Evolutionary conservation across 2,797 vertebrate genomes (phyloP), one percentile per base, ranked within the genome.

Genomic region (Gymnocypris eckloni): DNA sequence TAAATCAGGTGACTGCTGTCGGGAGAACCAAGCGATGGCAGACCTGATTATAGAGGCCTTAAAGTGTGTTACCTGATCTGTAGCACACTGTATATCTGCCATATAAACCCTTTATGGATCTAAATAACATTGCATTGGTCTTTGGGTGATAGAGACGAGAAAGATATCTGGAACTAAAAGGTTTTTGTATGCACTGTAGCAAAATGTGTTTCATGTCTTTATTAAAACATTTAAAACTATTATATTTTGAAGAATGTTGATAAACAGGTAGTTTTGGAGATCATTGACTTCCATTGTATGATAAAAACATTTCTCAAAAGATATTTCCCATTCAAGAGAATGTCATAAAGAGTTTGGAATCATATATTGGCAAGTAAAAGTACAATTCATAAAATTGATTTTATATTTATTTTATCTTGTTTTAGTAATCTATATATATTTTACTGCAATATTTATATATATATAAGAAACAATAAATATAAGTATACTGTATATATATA

Each of bases 1-100:
- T 71, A 88, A 89, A 84, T 86, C 73, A 84, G 79, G 86, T 82
- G 50, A 9, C 48, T 69, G 72, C 81, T 81, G 66, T 69, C 28
- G 39, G 54, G 66, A 41, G 54, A 86, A 33, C 18, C 59, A 77
- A 83, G 71, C 37, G 80, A 89, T 85, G 75, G 85, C 83, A 82
- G 67, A 71, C 82, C 72, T 81, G 80, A 86, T 88, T 89, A 85
- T 37, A 71, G 66, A 10, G 88, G 81, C 45, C 69, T 69, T 64
- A 83, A 54, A 33, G 16, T 72, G 45, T 52, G 90, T 87, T 80
- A 90, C 88, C 87, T 82, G 88, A 89, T 88, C 88, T 82, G 73
- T 64, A 59, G 81, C 83, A 87, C 79, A 25, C 18, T 84, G 70
- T 87, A 87, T 88, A 88, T 85, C 88, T 88, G 87, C 59, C 88